A percentile compares a stretch with the other conserved stretches of the same genome.
Conservation (phyloP, 2,797 vertebrate species). For the Agapornis canus region DNA sequence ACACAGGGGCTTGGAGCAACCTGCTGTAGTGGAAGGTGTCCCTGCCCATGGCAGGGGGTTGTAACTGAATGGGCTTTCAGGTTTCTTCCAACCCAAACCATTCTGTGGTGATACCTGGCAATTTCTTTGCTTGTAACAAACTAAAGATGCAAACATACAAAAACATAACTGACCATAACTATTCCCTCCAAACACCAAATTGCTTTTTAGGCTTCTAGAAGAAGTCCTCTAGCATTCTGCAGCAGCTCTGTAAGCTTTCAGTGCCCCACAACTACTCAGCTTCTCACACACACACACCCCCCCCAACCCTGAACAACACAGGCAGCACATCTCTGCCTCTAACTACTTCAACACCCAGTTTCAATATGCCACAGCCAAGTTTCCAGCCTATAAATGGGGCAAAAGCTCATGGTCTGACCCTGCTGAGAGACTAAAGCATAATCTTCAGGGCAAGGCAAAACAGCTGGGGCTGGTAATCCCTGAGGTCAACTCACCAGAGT, state of each 20-base stretch:
- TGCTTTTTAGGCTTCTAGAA: background rate
- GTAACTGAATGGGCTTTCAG: background rate
- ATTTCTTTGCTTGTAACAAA: background rate
- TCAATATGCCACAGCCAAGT: background rate
- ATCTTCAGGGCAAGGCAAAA: background rate
- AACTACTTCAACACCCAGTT: rapidly evolving
- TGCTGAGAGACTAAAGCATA: background rate
- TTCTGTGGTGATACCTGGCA: background rate
- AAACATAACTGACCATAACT: background rate
- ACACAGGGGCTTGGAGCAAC: background rate
- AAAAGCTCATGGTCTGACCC: background rate
- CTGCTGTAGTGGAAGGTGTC: background rate
- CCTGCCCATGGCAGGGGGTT: too few relatives aligned
- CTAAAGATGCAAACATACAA: background rate
- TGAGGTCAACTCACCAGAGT: background rate
- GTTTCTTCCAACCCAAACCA: background rate
- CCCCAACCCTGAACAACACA: background rate
- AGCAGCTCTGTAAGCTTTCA: background rate
- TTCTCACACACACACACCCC: too few relatives aligned
- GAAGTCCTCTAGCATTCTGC: background rate
- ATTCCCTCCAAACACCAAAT: background rate
- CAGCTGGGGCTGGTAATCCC: background rate
- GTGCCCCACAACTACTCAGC: rapidly evolving
- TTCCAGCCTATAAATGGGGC: background rate
- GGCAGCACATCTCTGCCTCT: background rate